Base-by-base conservation (phyloP, 2,888 invertebrate species). In the Brachycybe producta region DNA sequence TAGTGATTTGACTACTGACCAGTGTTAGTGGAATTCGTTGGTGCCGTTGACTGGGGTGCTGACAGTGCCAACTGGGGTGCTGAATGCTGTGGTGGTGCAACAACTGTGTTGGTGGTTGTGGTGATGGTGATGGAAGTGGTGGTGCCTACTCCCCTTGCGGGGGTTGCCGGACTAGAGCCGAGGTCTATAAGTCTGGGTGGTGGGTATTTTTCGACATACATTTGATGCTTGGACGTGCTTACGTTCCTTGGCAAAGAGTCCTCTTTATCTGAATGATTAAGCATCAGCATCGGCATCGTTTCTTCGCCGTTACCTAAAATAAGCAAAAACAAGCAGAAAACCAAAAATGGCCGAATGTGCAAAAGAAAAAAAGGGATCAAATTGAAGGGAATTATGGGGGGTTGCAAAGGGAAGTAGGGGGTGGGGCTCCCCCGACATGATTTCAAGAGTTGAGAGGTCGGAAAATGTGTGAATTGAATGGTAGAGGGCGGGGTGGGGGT, bases 201-300 rank as follows among this genome's bases (percentile, higher is more conserved):
- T 23, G 47, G 42, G 36, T 32, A 28, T 39, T 53, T 48, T 30
- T 51, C 54, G 19, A 49, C 39, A 30, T 39, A 41, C 11, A 32
- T 38, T 41, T 52, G 51, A 45, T 51, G 51, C 44, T 49, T 51
- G 24, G 44, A 38, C 24, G 49, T 38, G 27, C 44, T 42, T 30
- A 53, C 28, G 47, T 44, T 51, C 46, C 50, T 45, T 17, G 43
- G 42, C 27, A 49, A 27, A 35, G 47, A 28, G 21, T 54, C 54
- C 30, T 54, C 54, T 35, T 47, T 44, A 19, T 54, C 48, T 34
- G 54, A 54, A 44, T 54, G 54, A 40, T 54, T 54, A 28, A 54
- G 47, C 54, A 54, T 54, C 54, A 54, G 39, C 54, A 54, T 54
- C 15, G 54, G 54, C 23, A 54, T 54, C 19, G 54, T 54, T 48